phyloP scores from a whole-genome alignment of 2,113 vertebrate species.

The Syngnathus scovelli region DNA sequence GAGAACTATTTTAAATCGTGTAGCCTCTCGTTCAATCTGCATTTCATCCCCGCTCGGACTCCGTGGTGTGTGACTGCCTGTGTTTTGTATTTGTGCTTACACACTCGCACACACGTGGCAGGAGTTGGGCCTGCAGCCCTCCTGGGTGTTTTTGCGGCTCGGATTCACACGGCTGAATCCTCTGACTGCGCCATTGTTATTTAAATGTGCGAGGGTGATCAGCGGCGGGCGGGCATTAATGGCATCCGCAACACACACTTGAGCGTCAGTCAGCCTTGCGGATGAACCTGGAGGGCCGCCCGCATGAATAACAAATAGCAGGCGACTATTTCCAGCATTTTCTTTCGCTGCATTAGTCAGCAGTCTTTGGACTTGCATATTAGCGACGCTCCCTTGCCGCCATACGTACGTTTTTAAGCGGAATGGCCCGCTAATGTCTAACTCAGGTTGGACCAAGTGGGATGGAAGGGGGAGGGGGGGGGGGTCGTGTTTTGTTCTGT shows the following conservation, averaged over 20 bases:
- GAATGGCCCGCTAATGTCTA: slow-evolving; percentile 25
- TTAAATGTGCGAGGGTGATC: slow-evolving; percentile 69
- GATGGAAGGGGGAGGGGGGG: slow-evolving; percentile 9
- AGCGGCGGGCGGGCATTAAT: slow-evolving; percentile 64
- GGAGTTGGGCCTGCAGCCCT: slow-evolving; percentile 44
- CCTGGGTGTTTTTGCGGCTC: slow-evolving; percentile 64
- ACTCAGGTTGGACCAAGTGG: slow-evolving; percentile 49
- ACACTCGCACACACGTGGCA: slow-evolving; percentile 11
- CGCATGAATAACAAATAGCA: slow-evolving; percentile 69
- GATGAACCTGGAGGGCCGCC: slow-evolving; percentile 66
- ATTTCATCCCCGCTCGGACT: neutral
- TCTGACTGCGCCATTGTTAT: slow-evolving; percentile 70
- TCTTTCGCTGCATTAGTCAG: slow-evolving; percentile 66
- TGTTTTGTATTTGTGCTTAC: neutral
- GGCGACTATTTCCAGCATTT: slow-evolving; percentile 59
- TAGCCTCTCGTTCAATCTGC: neutral
- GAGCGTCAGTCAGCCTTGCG: slow-evolving; percentile 51
- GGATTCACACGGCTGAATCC: slow-evolving; percentile 66
- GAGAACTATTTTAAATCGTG: neutral
- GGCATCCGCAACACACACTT: slow-evolving; percentile 63
- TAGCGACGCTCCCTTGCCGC: slow-evolving; percentile 32
- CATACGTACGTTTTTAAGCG: neutral
- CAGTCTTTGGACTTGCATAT: slow-evolving; percentile 57
- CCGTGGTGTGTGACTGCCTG: neutral
- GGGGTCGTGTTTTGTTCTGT: slow-evolving; percentile 39